Evolutionary conservation across 2,797 vertebrate species (phyloP).

Genomic region (Anniella stebbinsi): DNA sequence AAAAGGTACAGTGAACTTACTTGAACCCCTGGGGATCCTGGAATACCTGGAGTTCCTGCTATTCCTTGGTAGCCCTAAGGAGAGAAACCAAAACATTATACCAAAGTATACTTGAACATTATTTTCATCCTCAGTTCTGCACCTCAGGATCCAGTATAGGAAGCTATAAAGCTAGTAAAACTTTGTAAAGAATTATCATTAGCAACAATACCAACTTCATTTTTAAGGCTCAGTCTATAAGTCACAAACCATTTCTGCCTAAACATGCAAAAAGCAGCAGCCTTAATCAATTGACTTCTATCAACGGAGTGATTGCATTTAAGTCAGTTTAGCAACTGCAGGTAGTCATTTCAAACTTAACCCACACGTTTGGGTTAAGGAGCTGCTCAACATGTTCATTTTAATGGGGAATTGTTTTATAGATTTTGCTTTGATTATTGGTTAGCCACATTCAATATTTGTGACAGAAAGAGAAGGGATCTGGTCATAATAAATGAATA

Average conservation of each 20-base stretch:
- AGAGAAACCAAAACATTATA: constrained; percentile 52
- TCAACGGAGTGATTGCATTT: not conserved
- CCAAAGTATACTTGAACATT: not conserved
- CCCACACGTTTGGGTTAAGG: no score
- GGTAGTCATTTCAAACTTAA: not conserved
- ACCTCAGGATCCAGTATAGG: not conserved
- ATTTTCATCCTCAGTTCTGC: not conserved
- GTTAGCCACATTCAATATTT: not conserved
- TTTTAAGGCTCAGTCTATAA: not conserved
- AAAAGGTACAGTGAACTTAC: constrained; percentile 76
- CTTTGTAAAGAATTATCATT: not conserved
- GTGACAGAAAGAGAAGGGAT: not conserved
- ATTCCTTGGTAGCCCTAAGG: constrained; percentile 88
- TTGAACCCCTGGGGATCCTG: constrained; percentile 87
- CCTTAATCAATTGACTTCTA: not conserved
- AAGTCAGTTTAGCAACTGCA: not conserved
- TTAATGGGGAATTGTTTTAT: not conserved
- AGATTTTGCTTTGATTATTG: no score
- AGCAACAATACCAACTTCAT: not conserved
- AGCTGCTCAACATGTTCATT: not conserved
- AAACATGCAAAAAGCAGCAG: no score
- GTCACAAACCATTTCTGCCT: not conserved
- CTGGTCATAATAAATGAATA: not conserved
- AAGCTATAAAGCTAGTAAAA: not conserved
- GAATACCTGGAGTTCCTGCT: constrained; percentile 86